Percentiles rank a stretch among this genome's conserved stretches.
These are phyloP conservation scores for Prorops nasuta DNA, from an alignment of 1,140 invertebrate species.

Conservation along the genomic window DNA sequence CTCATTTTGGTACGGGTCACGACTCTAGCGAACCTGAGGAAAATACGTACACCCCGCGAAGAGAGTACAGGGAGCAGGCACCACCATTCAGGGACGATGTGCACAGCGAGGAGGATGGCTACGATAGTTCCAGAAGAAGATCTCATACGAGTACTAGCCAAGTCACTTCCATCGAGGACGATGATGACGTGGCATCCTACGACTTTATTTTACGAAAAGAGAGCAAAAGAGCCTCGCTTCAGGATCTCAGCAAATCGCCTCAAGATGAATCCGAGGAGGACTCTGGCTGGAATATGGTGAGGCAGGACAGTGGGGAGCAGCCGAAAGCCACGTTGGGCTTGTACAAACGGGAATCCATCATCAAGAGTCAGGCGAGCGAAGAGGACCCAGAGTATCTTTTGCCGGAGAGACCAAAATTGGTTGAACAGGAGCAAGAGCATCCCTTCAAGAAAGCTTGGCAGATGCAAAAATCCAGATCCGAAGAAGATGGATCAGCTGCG, in stretches of 20 bases:
- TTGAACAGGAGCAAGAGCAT: constrained; percentile 52
- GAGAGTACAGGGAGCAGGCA: constrained; percentile 28
- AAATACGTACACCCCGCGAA: constrained; percentile 31
- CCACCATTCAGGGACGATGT: constrained; percentile 29
- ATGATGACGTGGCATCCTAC: constrained; percentile 27
- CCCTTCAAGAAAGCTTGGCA: constrained; percentile 55
- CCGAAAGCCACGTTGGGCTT: constrained; percentile 34
- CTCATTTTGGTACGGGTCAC: constrained; percentile 41
- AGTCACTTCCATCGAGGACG: constrained; percentile 37
- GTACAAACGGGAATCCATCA: constrained; percentile 50
- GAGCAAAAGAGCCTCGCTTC: constrained; percentile 41
- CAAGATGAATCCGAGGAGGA: constrained; percentile 23
- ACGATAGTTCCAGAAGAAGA: constrained; percentile 15
- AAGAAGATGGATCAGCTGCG: constrained; percentile 44
- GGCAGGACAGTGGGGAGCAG: constrained; percentile 22
- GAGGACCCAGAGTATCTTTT: constrained; percentile 52
- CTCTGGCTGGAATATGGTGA: constrained; percentile 22
- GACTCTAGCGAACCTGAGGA: constrained; percentile 48
- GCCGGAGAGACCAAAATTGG: constrained; percentile 49
- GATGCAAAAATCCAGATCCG: constrained; percentile 50
- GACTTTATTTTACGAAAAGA: constrained; percentile 40
- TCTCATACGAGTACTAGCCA: constrained; percentile 32
- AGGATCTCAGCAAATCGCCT: constrained; percentile 42
- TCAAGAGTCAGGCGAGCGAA: constrained; percentile 54
- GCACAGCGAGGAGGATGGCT: constrained; percentile 35